Evolutionary conservation across 2,888 invertebrate genomes (phyloP), one percentile per base, ranked within the genome.

Genomic region (Podabrus alpinus): DNA sequence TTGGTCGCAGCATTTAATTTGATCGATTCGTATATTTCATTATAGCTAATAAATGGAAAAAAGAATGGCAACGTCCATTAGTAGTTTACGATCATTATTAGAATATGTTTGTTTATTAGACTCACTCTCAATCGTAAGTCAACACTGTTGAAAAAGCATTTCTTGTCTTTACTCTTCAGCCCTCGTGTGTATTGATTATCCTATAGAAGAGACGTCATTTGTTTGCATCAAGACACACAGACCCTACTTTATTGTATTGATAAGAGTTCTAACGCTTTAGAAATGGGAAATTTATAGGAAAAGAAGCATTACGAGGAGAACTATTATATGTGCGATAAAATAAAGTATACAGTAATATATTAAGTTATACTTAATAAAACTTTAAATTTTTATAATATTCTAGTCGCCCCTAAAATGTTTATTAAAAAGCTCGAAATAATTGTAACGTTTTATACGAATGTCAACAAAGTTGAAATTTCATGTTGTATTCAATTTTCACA

Each of bases 181-280:
- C 80, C 78, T 80, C 79, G 76, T 76, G 79, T 80, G 81, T 83
- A 83, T 83, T 83, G 83, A 83, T 83, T 83, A 83, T 83, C 81
- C 81, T 81, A 80, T 81, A 80, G 81, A 77, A 80, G 82, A 81
- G 83, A 80, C 79, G 80, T 80, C 81, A 80, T 81, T 83, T 83
- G 82, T 83, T 83, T 83, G 83, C 82, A 82, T 83, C 82, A 78
- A 75, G 81, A 83, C 83, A 83, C 82, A 83, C 83, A 83, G 81
- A 78, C 80, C 80, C 80, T 80, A 81, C 79, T 80, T 81, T 80
- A 80, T 80, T 81, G 80, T 81, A 78, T 68, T 72, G 74, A 69
- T 77, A 77, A 66, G 67, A 70, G 70, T 68, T 29, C 68, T 67
- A 45, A 68, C 66, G 45, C 72, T 29, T 62, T 64, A 21, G 45